Percentiles rank a stretch among this genome's conserved stretches.
Conservation (phyloP, 2,113 vertebrate species). For the Saccopteryx leptura region DNA sequence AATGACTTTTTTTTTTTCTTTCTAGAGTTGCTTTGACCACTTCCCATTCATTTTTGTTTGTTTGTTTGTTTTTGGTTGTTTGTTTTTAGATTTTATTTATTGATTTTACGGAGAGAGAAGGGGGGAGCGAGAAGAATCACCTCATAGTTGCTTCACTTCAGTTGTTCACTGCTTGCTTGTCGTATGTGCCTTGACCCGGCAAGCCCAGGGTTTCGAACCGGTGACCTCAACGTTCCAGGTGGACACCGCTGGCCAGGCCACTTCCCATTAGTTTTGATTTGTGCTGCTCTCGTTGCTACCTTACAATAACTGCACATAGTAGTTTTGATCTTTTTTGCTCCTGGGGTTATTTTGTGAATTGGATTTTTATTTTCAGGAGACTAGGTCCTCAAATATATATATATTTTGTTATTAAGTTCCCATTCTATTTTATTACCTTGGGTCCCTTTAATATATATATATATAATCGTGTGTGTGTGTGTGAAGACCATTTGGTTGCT, state of each 20-base stretch:
- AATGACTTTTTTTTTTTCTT: background rate
- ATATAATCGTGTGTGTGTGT: background rate
- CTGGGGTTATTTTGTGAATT: conserved; percentile 29
- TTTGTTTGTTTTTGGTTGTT: too few species aligned
- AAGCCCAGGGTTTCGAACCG: too few species aligned
- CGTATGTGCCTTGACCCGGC: too few species aligned
- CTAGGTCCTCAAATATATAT: background rate
- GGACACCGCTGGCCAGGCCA: too few species aligned
- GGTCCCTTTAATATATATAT: background rate
- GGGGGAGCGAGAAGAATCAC: too few species aligned
- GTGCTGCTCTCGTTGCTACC: background rate
- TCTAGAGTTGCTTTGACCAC: background rate
- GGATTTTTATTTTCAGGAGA: conserved; percentile 47
- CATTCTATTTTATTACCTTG: background rate
- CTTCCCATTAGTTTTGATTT: too few species aligned
- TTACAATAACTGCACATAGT: background rate
- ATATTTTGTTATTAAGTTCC: background rate
- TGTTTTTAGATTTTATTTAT: too few species aligned
- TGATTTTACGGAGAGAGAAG: too few species aligned
- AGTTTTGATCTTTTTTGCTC: background rate
- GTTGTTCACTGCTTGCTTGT: too few species aligned
- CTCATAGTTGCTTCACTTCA: too few species aligned
- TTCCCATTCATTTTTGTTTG: background rate
- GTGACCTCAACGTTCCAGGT: too few species aligned
- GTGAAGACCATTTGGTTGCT: background rate